Conservation (phyloP, 2,113 vertebrate genomes). For the Cheirogaleus medius region DNA sequence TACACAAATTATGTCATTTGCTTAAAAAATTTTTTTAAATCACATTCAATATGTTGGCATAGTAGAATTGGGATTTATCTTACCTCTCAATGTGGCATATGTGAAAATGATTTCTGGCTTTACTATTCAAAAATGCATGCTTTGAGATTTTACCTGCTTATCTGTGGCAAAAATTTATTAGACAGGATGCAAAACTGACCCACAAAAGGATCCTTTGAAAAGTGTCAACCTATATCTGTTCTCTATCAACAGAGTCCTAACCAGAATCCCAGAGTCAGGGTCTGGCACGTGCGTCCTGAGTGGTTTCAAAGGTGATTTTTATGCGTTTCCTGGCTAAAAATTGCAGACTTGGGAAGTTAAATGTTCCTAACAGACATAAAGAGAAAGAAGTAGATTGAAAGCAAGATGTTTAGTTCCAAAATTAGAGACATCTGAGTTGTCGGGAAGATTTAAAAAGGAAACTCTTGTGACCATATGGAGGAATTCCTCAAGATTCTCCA, state of each 20-base stretch:
- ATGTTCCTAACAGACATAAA: neutral
- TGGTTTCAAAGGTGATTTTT: neutral
- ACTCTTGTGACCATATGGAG: rapidly evolving
- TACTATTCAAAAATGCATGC: neutral
- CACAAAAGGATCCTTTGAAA: neutral
- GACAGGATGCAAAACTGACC: neutral
- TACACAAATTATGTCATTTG: neutral
- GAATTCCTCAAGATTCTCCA: too few relatives aligned
- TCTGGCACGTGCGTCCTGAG: neutral
- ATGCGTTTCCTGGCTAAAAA: neutral
- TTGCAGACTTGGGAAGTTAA: neutral
- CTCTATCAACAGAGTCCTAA: neutral
- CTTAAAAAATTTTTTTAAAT: neutral
- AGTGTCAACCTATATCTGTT: neutral
- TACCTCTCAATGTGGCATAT: neutral
- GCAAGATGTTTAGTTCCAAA: neutral
- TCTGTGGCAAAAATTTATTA: neutral
- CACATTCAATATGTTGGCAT: neutral
- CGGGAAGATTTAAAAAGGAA: neutral
- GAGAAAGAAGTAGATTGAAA: neutral
- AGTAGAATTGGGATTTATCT: neutral
- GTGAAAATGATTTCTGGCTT: neutral
- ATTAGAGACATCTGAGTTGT: neutral
- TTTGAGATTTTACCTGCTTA: neutral
- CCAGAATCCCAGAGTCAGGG: neutral